Conservation (phyloP, 2,113 vertebrate genomes). For the Clarias magur region DNA sequence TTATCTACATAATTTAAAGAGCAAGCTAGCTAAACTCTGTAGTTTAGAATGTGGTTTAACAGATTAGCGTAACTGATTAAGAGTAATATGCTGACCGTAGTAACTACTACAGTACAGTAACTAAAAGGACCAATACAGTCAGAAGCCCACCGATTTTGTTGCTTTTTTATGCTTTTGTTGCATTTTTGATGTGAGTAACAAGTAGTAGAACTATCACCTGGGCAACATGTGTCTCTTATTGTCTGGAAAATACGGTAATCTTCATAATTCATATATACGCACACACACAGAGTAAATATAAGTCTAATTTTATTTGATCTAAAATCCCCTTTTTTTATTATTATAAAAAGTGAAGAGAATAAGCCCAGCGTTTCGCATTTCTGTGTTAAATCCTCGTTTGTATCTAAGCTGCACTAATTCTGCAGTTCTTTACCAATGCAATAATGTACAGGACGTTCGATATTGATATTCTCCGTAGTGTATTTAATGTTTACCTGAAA, state of each 20-base stretch:
- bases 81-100: neutral
- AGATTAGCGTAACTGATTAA: neutral
- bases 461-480: constrained; percentile 77
- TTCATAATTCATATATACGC: neutral
- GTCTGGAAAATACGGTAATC: neutral
- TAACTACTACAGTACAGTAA: neutral
- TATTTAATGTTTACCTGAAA: constrained; percentile 76
- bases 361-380: constrained; percentile 58
- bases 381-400: constrained; percentile 68
- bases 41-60: neutral
- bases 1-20: neutral
- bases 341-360: neutral
- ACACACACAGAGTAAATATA: neutral
- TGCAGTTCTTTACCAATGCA: constrained; percentile 85
- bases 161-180: neutral
- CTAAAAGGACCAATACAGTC: neutral
- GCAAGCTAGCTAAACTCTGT: neutral
- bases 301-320: neutral
- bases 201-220: neutral
- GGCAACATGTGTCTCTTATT: neutral
- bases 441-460: constrained; percentile 89
- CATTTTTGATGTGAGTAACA: neutral
- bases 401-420: constrained; percentile 75
- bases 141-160: neutral
- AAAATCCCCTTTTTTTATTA: neutral